phyloP scores from a whole-genome alignment of 2,113 vertebrate genomes.

The Protobothrops flavoviridis region DNA sequence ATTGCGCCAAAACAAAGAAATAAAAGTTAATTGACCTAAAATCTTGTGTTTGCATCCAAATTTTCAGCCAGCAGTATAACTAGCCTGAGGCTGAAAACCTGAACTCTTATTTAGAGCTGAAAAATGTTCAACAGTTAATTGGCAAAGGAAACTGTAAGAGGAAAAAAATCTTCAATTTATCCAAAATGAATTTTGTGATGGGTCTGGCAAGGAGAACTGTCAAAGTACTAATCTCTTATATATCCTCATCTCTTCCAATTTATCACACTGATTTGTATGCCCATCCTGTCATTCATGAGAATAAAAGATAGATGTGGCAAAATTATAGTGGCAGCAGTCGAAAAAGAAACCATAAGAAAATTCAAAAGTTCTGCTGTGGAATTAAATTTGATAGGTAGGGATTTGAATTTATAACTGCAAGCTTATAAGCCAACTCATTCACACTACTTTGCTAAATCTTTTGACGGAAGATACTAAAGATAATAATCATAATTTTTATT shows the following conservation, averaged over 20 bases:
- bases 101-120: not conserved
- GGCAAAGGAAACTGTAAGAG: not conserved
- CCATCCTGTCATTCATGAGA: not conserved
- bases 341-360: not conserved
- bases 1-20: not conserved
- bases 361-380: not conserved
- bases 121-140: not conserved
- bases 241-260: not conserved
- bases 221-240: not conserved
- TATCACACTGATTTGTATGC: not conserved
- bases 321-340: not conserved
- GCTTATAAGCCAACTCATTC: not conserved
- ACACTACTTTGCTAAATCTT: not conserved
- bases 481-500: not conserved
- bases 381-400: not conserved
- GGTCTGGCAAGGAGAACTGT: not conserved
- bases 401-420: not conserved
- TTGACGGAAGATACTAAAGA: not conserved
- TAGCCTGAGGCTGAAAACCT: not conserved
- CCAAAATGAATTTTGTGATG: not conserved
- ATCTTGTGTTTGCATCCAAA: not conserved
- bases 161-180: not conserved
- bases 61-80: not conserved
- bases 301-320: not conserved
- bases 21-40: not conserved